Evolutionary conservation across 2,113 vertebrate species (phyloP).

Genomic region (cat (Felis catus)): F.catus_Fca126_mat1.0 CM031413.1:132489501-132490000

Average conservation of each 20-base stretch:
- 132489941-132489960: conserved; percentile 70
- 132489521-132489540: background rate
- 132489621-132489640: conserved; percentile 58
- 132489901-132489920: conserved; percentile 66
- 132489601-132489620: conserved; percentile 30
- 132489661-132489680: conserved; percentile 79
- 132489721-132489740: conserved; percentile 74
- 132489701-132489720: conserved; percentile 77
- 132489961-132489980: conserved; percentile 77
- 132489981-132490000: conserved; percentile 68
- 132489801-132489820: conserved; percentile 74
- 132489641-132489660: conserved; percentile 71
- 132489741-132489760: conserved; percentile 79
- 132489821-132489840: conserved; percentile 75
- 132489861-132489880: conserved; percentile 72
- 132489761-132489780: conserved; percentile 73
- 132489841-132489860: conserved; percentile 72
- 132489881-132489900: conserved; percentile 66
- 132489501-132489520: background rate
- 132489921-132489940: conserved; percentile 70
- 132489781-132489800: conserved; percentile 69
- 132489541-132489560: conserved; percentile 44
- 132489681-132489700: conserved; percentile 74
- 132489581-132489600: conserved; percentile 44
- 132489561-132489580: conserved; percentile 53